Evolutionary conservation across 2,888 invertebrate genomes (phyloP), one percentile per base, ranked within the genome.

Genomic region (Apamea monoglypha): DNA sequence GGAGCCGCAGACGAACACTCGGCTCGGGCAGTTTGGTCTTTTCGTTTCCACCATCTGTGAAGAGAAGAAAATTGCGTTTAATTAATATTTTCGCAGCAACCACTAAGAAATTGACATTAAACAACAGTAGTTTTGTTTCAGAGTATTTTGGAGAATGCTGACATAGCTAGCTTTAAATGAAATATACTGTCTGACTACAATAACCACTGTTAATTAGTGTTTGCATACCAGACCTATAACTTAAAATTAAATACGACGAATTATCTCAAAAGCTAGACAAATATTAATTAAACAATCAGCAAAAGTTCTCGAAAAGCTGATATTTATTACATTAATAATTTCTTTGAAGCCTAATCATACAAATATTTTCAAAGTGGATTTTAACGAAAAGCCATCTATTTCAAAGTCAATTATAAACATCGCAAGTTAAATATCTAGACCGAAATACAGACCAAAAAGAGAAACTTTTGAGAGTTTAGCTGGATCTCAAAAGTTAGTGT

Each of bases 21-120:
- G 97, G 0, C 95, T 96, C 67, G 95, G 93, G 78, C 96, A 96
- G 82, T 95, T 96, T 0, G 97, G 97, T 75, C 98, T 97, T 92
- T 98, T 98, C 14, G 98, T 97, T 94, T 98, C 98, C 87, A 98
- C 97, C 98, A 98, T 98, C 98, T 98, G 97, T 72, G 97, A 97
- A 90, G 90, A 89, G 86, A 86, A 84, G 86, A 85, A 84, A 75
- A 75, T 74, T 66, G 4, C 50, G 21, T 78, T 56, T 71, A 66
- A 74, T 77, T 69, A 70, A 67, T 70, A 18, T 71, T 69, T 74
- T 53, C 10, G 32, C 18, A 36, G 50, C 2, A 40, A 70, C 18
- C 56, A 8, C 25, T 50, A 32, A 68, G 10, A 21, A 18, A 50
- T 50, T 73, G 3, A 3, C 14, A 50, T 40, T 32, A 66, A n/a